phyloP scores from a whole-genome alignment of 1,140 invertebrate genomes.

The Lordiphosa clarofinis region DNA sequence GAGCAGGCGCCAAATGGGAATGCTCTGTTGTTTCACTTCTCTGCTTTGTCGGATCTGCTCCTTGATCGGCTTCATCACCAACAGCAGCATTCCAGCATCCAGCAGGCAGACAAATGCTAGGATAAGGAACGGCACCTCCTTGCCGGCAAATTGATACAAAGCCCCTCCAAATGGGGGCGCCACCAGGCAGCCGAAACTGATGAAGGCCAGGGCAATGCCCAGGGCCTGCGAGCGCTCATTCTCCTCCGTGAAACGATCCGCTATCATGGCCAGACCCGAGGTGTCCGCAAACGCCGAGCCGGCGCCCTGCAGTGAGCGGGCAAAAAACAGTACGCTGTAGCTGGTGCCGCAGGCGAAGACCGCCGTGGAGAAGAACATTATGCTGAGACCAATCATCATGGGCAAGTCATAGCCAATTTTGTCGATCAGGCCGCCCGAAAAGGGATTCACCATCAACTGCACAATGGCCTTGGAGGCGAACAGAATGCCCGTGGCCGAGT shows the following conservation, averaged over 20 bases:
- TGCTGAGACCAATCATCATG: slow-evolving; percentile 98
- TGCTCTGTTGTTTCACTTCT: slow-evolving; percentile 82
- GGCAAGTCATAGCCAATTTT: slow-evolving; percentile 99
- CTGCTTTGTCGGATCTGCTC: slow-evolving; percentile 87
- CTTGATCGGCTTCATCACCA: slow-evolving; percentile 97
- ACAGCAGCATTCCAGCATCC: slow-evolving; percentile 95
- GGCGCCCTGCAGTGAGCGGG: slow-evolving; percentile 97
- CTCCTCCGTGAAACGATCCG: slow-evolving; percentile 98
- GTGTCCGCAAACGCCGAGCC: slow-evolving; percentile 99
- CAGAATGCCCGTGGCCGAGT: slow-evolving; percentile 96
- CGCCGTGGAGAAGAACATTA: slow-evolving; percentile 99
- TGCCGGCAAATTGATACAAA: slow-evolving; percentile 98
- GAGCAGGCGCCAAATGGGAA: slow-evolving; percentile 96
- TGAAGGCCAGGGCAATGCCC: slow-evolving; percentile 98
- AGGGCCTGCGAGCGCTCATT: slow-evolving; percentile 95
- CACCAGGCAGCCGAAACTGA: slow-evolving; percentile 99
- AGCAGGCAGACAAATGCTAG: slow-evolving; percentile 95
- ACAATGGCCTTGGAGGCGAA: slow-evolving; percentile 99
- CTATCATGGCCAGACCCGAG: slow-evolving; percentile 99
- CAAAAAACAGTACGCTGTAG: slow-evolving; percentile 98
- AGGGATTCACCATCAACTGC: slow-evolving; percentile 98
- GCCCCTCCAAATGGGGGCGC: slow-evolving; percentile 99
- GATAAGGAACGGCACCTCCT: slow-evolving; percentile 98
- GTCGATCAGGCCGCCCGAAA: slow-evolving; percentile 98
- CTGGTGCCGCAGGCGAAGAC: slow-evolving; percentile 98